Evolutionary conservation across 2,113 vertebrate genomes (phyloP).

Genomic region (Gymnogyps californianus): DNA sequence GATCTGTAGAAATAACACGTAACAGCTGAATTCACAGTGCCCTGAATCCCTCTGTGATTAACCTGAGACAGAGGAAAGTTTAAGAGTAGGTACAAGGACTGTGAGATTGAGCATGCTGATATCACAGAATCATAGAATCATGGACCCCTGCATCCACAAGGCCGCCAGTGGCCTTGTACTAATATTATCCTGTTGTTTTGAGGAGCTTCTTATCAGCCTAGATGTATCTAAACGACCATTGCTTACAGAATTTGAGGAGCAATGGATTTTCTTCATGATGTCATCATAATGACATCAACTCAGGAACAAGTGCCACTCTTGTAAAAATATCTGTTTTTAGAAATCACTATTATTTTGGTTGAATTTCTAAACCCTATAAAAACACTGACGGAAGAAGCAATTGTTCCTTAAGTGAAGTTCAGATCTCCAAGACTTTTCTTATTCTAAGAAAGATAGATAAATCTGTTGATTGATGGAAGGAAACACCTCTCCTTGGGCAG

Average conservation of each 20-base stretch:
- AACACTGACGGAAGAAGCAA: neutral
- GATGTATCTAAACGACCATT: neutral
- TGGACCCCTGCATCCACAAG: neutral
- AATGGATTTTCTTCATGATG: neutral
- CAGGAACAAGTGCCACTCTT: neutral
- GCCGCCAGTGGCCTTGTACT: neutral
- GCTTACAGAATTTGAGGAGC: neutral
- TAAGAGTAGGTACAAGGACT: neutral
- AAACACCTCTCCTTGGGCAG: neutral
- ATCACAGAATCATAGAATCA: neutral
- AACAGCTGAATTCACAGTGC: neutral
- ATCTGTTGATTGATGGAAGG: neutral
- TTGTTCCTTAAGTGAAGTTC: neutral
- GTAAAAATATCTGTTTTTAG: neutral
- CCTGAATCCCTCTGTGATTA: neutral
- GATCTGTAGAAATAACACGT: neutral
- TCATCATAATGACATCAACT: neutral
- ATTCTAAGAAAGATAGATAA: neutral
- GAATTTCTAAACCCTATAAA: neutral
- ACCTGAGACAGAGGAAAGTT: neutral
- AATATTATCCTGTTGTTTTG: neutral
- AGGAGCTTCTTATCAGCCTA: neutral
- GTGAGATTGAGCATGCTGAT: neutral
- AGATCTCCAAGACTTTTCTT: neutral
- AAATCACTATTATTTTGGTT: neutral